Conservation (phyloP, 2,888 invertebrate species). For the Ectropis crepuscularia region DNA sequence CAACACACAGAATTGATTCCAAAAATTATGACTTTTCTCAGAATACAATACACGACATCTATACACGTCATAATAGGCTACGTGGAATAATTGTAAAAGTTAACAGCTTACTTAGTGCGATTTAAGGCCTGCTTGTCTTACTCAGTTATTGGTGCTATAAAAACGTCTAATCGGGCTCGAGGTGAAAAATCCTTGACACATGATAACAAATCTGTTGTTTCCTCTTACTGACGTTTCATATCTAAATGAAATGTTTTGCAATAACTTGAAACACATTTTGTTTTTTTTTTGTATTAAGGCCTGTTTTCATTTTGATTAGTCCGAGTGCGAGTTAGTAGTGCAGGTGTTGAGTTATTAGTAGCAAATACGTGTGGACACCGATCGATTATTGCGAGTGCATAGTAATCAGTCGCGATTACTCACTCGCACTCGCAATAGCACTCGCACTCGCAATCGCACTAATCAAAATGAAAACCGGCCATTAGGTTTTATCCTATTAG, state of each 20-base stretch:
- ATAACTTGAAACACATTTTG: background rate
- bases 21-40: too few species aligned
- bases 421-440: too few species aligned
- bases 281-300: background rate
- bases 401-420: too few species aligned
- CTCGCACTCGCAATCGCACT: too few species aligned
- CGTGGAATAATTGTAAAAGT: slow-evolving; percentile 1
- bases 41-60: background rate
- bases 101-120: slow-evolving; percentile 7
- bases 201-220: slow-evolving; percentile 10
- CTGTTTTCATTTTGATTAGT: too few species aligned
- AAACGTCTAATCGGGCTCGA: slow-evolving; percentile 1
- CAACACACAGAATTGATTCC: too few species aligned
- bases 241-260: background rate
- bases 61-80: background rate
- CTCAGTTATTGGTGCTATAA: slow-evolving; percentile 4
- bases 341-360: too few species aligned
- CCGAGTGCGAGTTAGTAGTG: too few species aligned
- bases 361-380: too few species aligned
- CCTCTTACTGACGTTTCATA: slow-evolving; percentile 2
- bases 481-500: too few species aligned
- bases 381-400: too few species aligned
- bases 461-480: too few species aligned
- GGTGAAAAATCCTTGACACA: slow-evolving; percentile 10
- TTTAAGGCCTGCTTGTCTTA: slow-evolving; percentile 10